Evolutionary conservation across 2,888 invertebrate genomes (phyloP).

Genomic region (Muscina levida): DNA sequence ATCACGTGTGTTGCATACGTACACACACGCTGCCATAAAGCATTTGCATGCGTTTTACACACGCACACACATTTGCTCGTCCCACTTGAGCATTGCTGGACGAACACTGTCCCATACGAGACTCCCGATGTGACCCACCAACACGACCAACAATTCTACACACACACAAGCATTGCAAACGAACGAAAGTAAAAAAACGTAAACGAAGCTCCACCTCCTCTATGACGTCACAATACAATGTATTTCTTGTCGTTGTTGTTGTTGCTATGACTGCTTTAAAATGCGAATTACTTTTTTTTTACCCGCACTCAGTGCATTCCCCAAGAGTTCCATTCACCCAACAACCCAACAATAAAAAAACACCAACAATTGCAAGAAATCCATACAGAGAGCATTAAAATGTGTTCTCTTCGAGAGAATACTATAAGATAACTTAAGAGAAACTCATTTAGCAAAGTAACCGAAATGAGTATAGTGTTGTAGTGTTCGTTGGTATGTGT

Average conservation of each 20-base stretch:
- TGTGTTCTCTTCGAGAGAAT: neutral
- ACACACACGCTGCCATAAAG: slow-evolving; percentile 33
- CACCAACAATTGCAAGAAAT: neutral
- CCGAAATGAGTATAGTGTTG: slow-evolving; percentile 15
- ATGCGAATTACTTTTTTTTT: slow-evolving; percentile 26
- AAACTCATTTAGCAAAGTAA: neutral
- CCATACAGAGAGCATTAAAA: neutral
- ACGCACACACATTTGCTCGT: slow-evolving; percentile 31
- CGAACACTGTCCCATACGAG: slow-evolving; percentile 51
- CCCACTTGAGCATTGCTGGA: neutral
- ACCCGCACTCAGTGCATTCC: neutral
- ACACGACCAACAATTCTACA: slow-evolving; percentile 7
- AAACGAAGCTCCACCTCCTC: slow-evolving; percentile 54
- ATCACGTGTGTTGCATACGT: slow-evolving; percentile 52
- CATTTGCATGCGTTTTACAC: slow-evolving; percentile 44
- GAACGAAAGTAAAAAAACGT: neutral
- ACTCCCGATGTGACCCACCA: slow-evolving; percentile 58
- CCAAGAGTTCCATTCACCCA: neutral
- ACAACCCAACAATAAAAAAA: neutral
- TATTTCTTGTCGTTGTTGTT: neutral
- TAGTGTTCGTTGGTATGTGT: no score
- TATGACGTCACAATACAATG: slow-evolving; percentile 53
- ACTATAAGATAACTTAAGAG: slow-evolving; percentile 7
- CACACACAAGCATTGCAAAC: slow-evolving; percentile 6
- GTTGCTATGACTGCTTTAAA: neutral